phyloP scores from a whole-genome alignment of 2,888 invertebrate species.

The Oasisia sp. region DNA sequence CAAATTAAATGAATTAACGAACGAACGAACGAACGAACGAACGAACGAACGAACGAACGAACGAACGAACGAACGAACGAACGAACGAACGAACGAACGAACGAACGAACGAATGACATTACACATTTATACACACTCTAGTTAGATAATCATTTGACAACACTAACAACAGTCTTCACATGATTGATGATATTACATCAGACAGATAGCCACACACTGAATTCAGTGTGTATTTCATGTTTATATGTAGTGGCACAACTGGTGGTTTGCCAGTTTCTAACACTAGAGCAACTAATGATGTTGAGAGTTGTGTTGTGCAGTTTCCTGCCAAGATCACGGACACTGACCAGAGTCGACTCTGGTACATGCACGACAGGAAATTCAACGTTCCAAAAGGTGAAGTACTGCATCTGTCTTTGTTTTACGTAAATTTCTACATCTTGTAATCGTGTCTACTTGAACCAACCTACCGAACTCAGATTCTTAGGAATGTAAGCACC shows the following conservation, averaged over 20 bases:
- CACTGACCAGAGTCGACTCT: conserved; percentile 75
- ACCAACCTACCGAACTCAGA: neutral
- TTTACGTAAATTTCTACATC: neutral
- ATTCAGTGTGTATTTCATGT: neutral
- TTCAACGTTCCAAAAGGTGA: conserved; percentile 82
- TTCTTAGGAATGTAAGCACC: neutral
- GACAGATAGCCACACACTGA: neutral
- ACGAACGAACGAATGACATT: too few relatives aligned
- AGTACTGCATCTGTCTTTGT: neutral
- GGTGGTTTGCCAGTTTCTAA: neutral
- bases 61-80: too few relatives aligned
- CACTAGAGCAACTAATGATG: neutral
- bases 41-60: too few relatives aligned
- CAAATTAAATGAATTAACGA: too few relatives aligned
- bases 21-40: too few relatives aligned
- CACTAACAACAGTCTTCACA: neutral
- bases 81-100: too few relatives aligned
- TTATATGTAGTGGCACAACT: neutral
- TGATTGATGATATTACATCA: neutral
- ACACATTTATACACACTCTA: too few relatives aligned
- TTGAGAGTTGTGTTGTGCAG: conserved; percentile 24
- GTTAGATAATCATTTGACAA: too few relatives aligned
- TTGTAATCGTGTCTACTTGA: neutral
- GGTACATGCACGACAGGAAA: conserved; percentile 86
- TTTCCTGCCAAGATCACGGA: conserved; percentile 72